These are phyloP conservation scores for Cavia aperea DNA, from an alignment of 2,113 vertebrate genomes.

Conservation along the genomic window DNA sequence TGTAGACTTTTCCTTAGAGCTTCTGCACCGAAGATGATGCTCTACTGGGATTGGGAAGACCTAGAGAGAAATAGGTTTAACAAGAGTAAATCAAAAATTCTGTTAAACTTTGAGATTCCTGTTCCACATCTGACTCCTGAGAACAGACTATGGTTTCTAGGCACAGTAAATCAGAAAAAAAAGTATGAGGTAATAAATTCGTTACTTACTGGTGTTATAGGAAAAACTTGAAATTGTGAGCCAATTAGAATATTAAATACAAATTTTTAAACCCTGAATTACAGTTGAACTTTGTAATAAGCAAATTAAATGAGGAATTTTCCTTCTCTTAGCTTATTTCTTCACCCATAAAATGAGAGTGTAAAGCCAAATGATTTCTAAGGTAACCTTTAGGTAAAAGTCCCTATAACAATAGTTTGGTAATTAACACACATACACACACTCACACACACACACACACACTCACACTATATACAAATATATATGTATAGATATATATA, in stretches of 20 bases:
- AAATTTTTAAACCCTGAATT: not conserved
- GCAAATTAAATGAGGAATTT: not conserved
- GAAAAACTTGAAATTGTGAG: not conserved
- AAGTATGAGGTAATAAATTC: not conserved
- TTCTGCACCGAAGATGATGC: not conserved
- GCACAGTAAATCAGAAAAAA: not conserved
- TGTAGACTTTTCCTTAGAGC: not conserved
- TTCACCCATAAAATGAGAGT: not conserved
- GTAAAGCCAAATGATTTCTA: not conserved
- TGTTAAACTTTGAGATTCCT: not conserved
- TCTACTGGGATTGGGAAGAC: not conserved
- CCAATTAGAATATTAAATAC: not conserved
- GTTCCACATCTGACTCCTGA: not conserved
- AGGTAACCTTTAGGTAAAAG: not conserved
- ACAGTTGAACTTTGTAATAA: not conserved
- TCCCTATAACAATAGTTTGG: not conserved
- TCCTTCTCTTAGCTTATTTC: not conserved
- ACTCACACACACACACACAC: not conserved
- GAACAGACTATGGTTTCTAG: not conserved
- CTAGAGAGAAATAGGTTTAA: not conserved
- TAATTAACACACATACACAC: not conserved
- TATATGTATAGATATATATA: not conserved
- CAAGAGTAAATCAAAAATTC: not conserved
- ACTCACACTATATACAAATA: not conserved
- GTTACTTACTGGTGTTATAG: not conserved